Evolutionary conservation across 2,888 invertebrate genomes (phyloP).

Genomic region (Drosophila greeni): DNA sequence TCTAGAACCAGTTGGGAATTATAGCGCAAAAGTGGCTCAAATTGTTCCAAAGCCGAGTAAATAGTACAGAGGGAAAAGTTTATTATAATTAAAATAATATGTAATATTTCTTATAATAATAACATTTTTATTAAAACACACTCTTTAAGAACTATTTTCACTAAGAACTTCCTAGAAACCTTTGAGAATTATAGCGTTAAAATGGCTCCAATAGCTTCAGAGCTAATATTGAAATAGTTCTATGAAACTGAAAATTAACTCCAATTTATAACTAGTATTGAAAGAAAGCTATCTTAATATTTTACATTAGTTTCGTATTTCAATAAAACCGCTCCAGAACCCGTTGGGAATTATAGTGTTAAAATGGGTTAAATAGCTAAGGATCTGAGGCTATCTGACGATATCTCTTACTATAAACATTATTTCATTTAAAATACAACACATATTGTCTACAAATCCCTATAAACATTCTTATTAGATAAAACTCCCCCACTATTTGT

Average conservation of each 20-base stretch:
- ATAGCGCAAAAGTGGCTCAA: background rate
- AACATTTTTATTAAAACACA: too few relatives aligned
- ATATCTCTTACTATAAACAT: too few relatives aligned
- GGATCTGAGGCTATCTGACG: too few relatives aligned
- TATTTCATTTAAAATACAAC: too few relatives aligned
- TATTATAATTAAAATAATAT: too few relatives aligned
- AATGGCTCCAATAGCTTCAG: background rate
- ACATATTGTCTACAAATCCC: too few relatives aligned
- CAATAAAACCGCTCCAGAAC: background rate
- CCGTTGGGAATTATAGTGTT: background rate
- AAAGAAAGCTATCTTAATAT: too few relatives aligned
- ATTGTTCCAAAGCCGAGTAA: background rate
- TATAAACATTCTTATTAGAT: background rate
- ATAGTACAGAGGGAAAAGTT: too few relatives aligned
- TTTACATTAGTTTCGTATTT: background rate
- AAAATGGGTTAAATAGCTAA: background rate
- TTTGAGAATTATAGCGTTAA: background rate
- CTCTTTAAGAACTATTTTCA: background rate
- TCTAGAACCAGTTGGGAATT: background rate
- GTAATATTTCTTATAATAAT: too few relatives aligned
- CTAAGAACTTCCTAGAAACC: background rate
- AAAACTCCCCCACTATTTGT: background rate
- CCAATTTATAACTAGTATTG: too few relatives aligned
- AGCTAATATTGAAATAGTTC: background rate
- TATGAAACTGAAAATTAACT: background rate